Evolutionary conservation across 1,140 invertebrate genomes (phyloP).

Genomic region (Pristionchus pacificus): DNA sequence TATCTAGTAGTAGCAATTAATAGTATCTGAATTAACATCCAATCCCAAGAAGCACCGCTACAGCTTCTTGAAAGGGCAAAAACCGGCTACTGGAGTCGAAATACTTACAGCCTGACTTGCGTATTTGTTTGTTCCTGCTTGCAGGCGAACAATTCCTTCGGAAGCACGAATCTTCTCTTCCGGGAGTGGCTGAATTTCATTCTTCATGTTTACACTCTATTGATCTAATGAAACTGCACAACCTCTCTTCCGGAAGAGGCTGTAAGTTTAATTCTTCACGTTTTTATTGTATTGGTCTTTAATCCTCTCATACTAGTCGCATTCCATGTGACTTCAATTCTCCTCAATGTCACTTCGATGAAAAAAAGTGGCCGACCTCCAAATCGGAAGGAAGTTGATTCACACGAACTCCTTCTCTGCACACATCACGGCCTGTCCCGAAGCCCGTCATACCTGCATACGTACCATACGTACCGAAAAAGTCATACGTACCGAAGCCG

Average conservation of each 20-base stretch:
- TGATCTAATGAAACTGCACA: too few species aligned
- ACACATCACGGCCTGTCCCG: constrained; percentile 56
- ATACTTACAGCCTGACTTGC: constrained; percentile 36
- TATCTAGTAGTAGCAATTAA: too few species aligned
- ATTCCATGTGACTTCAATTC: not conserved
- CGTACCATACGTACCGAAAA: not conserved
- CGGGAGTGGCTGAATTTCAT: constrained; percentile 47
- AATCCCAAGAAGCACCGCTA: too few species aligned
- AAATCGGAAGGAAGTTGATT: constrained; percentile 50
- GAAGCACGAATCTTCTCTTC: constrained; percentile 57
- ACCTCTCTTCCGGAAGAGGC: too few species aligned
- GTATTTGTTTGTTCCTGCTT: constrained; percentile 57
- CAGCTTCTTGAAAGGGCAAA: too few species aligned
- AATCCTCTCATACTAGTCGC: too few species aligned
- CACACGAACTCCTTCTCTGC: constrained; percentile 52
- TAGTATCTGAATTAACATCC: too few species aligned
- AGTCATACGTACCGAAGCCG: too few species aligned
- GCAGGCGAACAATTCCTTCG: constrained; percentile 56
- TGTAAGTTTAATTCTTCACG: too few species aligned
- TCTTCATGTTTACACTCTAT: too few species aligned
- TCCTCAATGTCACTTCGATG: not conserved
- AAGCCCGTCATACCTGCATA: constrained; percentile 51
- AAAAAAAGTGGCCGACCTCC: constrained; percentile 41
- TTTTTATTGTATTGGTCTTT: too few species aligned
- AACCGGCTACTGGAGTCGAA: too few species aligned